Evolutionary conservation across 53 echinoderm and acorn worm species (phyloP), one percentile per base, ranked within the genome.

Genomic region (Henricia sp.): DNA sequence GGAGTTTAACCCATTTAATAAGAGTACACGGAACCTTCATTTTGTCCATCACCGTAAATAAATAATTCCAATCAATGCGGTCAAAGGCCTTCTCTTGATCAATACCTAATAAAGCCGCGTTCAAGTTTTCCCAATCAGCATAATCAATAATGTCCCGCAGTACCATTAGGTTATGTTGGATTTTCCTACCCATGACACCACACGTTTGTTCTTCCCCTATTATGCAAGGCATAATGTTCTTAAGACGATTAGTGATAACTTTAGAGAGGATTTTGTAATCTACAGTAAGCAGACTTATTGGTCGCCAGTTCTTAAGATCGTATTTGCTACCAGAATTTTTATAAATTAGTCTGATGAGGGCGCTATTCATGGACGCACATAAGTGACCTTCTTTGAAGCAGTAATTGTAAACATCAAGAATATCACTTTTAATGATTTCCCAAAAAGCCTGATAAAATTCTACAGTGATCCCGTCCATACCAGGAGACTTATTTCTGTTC

Each of bases 211-310:
- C 57, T 16, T 11, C 14, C 5, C 12, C 11, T 16, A 56, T 56
- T 14, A 56, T 10, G 23, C 5, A 6, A 56, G 13, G 57, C 57
- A 56, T 56, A 20, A 14, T 20, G 5, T 11, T 56, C 21, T 32
- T 63, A 29, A 32, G 34, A 6, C 63, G 6, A 32, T 63, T 63
- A 63, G 63, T 63, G 32, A 63, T 63, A 6, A 32, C 63, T 34
- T 63, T 63, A 29, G 63, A 63, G 3, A 63, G 17, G 4, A 63
- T 63, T 63, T 63, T 63, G 33, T 63, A 63, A 28, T 63, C 57
- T 19, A 56, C 57, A 10, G 13, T 14, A 11, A 56, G 21, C 5
- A 20, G 57, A 20, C 57, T 56, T 14, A 56, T 56, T 6, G 57
- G 57, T 20, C 57, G 12, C 57, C 57, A 56, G 21, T 56, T 56